Percentiles rank a stretch among this genome's conserved stretches.
Evolutionary conservation across 1,140 invertebrate genomes (phyloP).

Genomic region (Procambarus virginalis): DNA sequence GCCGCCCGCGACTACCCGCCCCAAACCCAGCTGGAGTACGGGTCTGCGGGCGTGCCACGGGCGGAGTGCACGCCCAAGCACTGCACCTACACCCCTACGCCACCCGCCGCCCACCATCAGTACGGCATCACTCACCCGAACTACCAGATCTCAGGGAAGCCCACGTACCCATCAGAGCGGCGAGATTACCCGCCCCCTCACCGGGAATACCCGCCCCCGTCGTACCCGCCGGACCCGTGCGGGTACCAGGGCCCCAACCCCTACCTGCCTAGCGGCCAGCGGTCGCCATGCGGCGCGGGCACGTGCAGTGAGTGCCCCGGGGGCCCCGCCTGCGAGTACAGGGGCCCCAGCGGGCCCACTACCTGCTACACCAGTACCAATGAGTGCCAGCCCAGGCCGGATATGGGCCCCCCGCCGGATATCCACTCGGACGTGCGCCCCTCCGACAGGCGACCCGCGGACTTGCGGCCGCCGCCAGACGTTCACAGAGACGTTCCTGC

Average conservation of each 20-base stretch:
- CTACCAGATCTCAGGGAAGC: slow-evolving; percentile 27
- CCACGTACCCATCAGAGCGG: background rate
- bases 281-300: slow-evolving; percentile 31
- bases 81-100: slow-evolving; percentile 36
- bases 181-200: slow-evolving; percentile 14
- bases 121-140: slow-evolving; percentile 54
- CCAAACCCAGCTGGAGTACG: slow-evolving; percentile 32
- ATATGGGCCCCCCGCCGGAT: slow-evolving; percentile 33
- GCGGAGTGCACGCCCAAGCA: slow-evolving; percentile 60
- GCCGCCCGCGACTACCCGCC: slow-evolving; percentile 42
- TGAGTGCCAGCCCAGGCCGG: slow-evolving; percentile 26
- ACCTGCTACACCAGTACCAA: slow-evolving; percentile 24
- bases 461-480: slow-evolving; percentile 31
- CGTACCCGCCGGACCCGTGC: slow-evolving; percentile 38
- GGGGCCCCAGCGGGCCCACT: background rate
- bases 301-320: slow-evolving; percentile 52
- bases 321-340: slow-evolving; percentile 23
- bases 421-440: background rate
- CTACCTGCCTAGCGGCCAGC: slow-evolving; percentile 16
- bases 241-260: background rate
- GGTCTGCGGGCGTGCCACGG: background rate
- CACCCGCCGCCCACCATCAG: slow-evolving; percentile 8
- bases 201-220: background rate
- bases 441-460: slow-evolving; percentile 10
- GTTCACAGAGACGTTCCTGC: slow-evolving; percentile 27